phyloP scores from a whole-genome alignment of 2,113 vertebrate genomes.

The Ranitomeya imitator region DNA sequence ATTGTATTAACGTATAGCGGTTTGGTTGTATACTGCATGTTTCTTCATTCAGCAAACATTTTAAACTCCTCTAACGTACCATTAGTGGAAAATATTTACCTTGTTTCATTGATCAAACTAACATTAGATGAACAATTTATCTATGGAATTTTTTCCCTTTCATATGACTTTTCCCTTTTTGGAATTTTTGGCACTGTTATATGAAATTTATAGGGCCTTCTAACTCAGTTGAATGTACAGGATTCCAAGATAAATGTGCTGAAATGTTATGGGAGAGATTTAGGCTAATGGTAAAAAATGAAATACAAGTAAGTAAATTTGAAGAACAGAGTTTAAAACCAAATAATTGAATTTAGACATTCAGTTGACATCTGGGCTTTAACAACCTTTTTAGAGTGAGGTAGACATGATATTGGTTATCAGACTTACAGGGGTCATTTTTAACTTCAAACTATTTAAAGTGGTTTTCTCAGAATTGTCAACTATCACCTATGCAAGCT shows the following conservation, averaged over 20 bases:
- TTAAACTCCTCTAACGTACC: not conserved
- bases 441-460: not conserved
- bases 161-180: not conserved
- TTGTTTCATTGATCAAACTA: not conserved
- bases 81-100: not conserved
- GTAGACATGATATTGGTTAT: not conserved
- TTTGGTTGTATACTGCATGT: not conserved
- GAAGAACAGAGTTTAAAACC: not conserved
- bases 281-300: conserved; percentile 14
- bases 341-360: not conserved
- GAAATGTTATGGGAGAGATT: conserved; percentile 17
- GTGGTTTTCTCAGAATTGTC: too few relatives aligned
- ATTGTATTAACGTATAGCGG: not conserved
- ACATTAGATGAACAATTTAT: not conserved
- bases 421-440: not conserved
- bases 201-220: conserved; percentile 10
- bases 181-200: conserved; percentile 19
- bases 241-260: conserved; percentile 20
- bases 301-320: not conserved
- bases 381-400: not conserved
- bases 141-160: not conserved
- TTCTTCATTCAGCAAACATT: not conserved
- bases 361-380: not conserved
- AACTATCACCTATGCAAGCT: too few relatives aligned
- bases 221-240: not conserved